Evolutionary conservation across 1,140 invertebrate genomes (phyloP).

Genomic region (Latrodectus geometricus): DNA sequence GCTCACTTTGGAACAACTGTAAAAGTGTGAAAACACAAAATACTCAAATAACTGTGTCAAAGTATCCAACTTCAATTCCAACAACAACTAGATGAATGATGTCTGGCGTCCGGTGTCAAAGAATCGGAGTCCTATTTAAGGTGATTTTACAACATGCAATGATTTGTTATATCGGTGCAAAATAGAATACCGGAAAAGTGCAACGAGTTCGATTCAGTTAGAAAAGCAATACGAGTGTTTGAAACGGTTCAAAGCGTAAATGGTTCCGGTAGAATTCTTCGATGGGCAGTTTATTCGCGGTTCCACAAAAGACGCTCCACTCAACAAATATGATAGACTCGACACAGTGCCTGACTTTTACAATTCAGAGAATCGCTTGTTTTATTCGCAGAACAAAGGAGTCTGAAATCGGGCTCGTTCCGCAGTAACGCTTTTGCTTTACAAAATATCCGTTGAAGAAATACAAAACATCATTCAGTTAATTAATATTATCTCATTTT

Average conservation of each 20-base stretch:
- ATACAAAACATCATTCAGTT: too few species aligned
- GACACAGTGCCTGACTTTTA: not conserved
- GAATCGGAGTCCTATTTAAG: not conserved
- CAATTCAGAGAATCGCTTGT: not conserved
- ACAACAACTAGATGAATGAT: too few species aligned
- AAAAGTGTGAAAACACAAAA: too few species aligned
- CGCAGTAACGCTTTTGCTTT: not conserved
- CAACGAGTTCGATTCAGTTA: slow-evolving; percentile 9
- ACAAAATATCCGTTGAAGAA: not conserved
- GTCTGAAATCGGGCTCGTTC: not conserved
- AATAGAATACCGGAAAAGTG: slow-evolving; percentile 13
- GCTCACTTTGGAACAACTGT: too few species aligned
- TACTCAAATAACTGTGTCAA: too few species aligned
- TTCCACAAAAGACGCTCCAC: not conserved
- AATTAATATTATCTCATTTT: too few species aligned
- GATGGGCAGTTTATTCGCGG: slow-evolving; percentile 3
- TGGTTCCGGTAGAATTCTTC: slow-evolving; percentile 17
- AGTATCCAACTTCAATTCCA: too few species aligned
- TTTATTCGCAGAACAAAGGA: not conserved
- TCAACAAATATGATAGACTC: not conserved
- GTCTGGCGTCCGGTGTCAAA: too few species aligned
- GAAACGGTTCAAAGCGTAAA: slow-evolving; percentile 38
- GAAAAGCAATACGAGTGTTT: slow-evolving; percentile 3
- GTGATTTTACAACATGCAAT: slow-evolving; percentile 1
- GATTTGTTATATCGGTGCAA: not conserved